Conservation (phyloP, 2,113 vertebrate genomes). For the Alethe diademata region DNA sequence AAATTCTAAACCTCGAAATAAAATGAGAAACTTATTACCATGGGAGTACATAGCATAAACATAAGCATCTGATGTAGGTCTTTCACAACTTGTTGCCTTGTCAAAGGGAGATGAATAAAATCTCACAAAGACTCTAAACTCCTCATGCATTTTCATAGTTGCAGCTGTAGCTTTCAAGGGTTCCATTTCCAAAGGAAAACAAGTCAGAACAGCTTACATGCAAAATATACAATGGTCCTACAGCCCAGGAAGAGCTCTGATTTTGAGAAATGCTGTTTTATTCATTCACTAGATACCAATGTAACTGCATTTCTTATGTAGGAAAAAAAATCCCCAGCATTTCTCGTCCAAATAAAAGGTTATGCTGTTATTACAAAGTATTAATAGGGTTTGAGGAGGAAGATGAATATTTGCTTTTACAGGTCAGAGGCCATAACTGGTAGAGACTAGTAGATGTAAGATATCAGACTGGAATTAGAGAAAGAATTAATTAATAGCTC, state of each 20-base stretch:
- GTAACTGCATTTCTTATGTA: not conserved
- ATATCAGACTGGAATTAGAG: not conserved
- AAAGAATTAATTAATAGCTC: not conserved
- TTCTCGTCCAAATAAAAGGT: not conserved
- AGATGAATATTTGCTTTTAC: not conserved
- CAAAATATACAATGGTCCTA: not conserved
- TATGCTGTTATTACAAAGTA: not conserved
- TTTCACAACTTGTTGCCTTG: slow-evolving; percentile 10
- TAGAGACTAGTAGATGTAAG: not conserved
- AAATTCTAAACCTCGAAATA: not conserved
- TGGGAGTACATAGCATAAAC: not conserved
- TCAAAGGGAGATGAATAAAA: slow-evolving; percentile 23
- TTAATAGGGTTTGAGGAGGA: not conserved
- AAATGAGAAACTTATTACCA: slow-evolving; percentile 15
- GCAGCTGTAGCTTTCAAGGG: slow-evolving; percentile 58
- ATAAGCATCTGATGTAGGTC: slow-evolving; percentile 22
- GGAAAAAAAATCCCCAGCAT: not conserved
- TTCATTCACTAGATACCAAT: not conserved
- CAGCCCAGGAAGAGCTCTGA: not conserved
- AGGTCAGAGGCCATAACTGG: not conserved
- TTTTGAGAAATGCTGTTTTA: slow-evolving; percentile 11
- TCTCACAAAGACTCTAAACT: slow-evolving; percentile 36
- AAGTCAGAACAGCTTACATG: not conserved
- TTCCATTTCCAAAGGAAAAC: slow-evolving; percentile 15
- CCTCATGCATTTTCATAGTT: slow-evolving; percentile 64